Evolutionary conservation across 2,888 invertebrate genomes (phyloP), one percentile per base, ranked within the genome.

Genomic region (Temnothorax rugatulus): DNA sequence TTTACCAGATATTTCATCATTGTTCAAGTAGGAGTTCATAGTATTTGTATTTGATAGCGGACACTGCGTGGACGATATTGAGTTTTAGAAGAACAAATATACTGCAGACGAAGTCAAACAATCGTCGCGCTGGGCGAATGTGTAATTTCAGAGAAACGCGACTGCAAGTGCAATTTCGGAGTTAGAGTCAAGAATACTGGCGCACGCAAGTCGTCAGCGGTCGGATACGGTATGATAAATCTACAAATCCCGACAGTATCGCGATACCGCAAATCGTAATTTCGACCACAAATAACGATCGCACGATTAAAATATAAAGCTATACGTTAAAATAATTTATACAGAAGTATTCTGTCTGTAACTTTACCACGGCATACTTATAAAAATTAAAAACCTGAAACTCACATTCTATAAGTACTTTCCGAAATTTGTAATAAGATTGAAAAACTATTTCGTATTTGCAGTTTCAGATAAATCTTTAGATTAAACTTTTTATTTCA

Each of bases 41-140:
- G 79, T 61, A 81, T 81, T 81, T 81, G 73, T 50, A 88, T 89
- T 89, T 83, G 87, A 88, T 84, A 81, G 89, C 69, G 68, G 63
- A 75, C 41, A 34, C 29, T 54, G 64, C 75, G 79, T 84, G 77
- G 82, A 77, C 83, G 76, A 86, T 88, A 88, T 88, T 83, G 86
- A 86, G 89, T 88, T 88, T 86, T 84, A 86, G 77, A 86, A 83
- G 81, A 86, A 81, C 76, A 69, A 81, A 61, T 64, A 83, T 59
- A 54, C 64, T 68, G 71, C 76, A 83, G 54, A 68, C 34, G 9
- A 84, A 75, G 88, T 89, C 84, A 88, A 88, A 88, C 86, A 88
- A 88, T 89, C 75, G 57, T 89, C 75, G 57, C 73, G 59, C 82
- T 52, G 59, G 66, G 82, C 64, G 59, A 57, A 41, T 79, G 77